phyloP scores from a whole-genome alignment of 2,113 vertebrate genomes.

The Mesocricetus auratus region DNA sequence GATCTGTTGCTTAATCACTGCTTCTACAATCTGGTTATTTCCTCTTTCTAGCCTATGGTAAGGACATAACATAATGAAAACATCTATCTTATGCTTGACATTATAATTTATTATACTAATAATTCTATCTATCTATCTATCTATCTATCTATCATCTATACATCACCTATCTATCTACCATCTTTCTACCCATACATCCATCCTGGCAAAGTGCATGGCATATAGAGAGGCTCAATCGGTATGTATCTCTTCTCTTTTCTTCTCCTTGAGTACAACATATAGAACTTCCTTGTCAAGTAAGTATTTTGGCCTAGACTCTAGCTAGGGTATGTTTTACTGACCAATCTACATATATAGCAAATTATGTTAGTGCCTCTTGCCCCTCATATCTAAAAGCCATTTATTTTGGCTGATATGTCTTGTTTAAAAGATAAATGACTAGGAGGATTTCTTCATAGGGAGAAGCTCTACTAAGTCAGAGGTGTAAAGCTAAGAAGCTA shows the following conservation, averaged over 20 bases:
- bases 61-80: neutral
- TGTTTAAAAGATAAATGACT: neutral
- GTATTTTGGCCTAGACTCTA: neutral
- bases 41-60: neutral
- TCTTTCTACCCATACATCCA: neutral
- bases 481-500: neutral
- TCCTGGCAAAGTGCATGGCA: neutral
- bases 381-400: neutral
- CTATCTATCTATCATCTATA: neutral
- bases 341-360: neutral
- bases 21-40: slow-evolving; percentile 11
- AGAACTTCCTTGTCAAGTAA: neutral
- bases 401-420: slow-evolving; percentile 36
- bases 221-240: neutral
- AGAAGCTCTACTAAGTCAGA: neutral
- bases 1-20: neutral
- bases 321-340: neutral
- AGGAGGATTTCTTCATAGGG: neutral
- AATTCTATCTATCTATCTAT: neutral
- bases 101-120: neutral
- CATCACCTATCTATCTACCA: neutral
- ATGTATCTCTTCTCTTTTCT: neutral
- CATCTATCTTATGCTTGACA: neutral
- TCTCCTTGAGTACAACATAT: neutral
- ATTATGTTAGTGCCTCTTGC: neutral